These are phyloP conservation scores for Clunio marinus DNA, from an alignment of 2,888 invertebrate species.

Conservation along the genomic window DNA sequence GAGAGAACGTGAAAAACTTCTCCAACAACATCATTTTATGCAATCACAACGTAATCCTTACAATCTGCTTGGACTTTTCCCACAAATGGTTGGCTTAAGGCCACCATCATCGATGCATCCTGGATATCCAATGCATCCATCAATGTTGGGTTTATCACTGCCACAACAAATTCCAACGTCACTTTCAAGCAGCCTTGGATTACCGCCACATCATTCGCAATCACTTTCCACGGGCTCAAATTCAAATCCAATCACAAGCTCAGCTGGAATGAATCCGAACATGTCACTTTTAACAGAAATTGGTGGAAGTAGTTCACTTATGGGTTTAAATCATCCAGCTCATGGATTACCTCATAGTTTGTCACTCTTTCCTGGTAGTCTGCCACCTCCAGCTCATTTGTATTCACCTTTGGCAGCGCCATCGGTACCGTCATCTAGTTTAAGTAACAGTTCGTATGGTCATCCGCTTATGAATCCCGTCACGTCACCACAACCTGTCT, in stretches of 20 bases:
- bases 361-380: neutral
- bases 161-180: constrained; percentile 22
- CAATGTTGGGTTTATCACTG: constrained; percentile 15
- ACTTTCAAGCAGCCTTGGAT: neutral
- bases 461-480: constrained; percentile 23
- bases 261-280: neutral
- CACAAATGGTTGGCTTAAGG: constrained; percentile 24
- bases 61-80: constrained; percentile 11
- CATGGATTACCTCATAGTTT: neutral
- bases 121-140: constrained; percentile 27
- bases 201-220: constrained; percentile 19
- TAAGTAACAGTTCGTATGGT: constrained; percentile 25
- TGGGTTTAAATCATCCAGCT: constrained; percentile 4
- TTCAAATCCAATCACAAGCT: constrained; percentile 1
- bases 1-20: constrained; percentile 49
- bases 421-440: constrained; percentile 27
- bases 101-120: constrained; percentile 31
- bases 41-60: constrained; percentile 27
- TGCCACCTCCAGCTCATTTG: constrained; percentile 38
- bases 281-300: too few relatives aligned
- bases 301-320: neutral
- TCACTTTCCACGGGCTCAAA: constrained; percentile 5
- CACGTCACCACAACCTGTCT: constrained; percentile 25
- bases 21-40: constrained; percentile 43
- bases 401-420: constrained; percentile 27